phyloP scores from a whole-genome alignment of 2,113 vertebrate species.

The Laticauda colubrina region DNA sequence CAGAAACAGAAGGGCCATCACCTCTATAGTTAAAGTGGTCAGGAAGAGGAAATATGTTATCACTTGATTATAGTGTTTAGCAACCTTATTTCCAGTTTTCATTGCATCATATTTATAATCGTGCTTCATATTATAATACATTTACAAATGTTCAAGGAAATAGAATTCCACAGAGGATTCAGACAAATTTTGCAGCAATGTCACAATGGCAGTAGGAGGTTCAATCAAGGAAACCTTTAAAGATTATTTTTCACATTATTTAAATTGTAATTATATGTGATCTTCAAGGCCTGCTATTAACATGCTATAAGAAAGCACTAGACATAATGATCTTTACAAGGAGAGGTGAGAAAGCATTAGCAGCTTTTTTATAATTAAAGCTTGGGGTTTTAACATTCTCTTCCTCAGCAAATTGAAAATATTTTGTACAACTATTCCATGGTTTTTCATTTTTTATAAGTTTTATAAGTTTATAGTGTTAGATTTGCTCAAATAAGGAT shows the following conservation, averaged over 20 bases:
- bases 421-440: conserved; percentile 33
- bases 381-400: neutral
- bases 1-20: conserved; percentile 47
- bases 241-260: conserved; percentile 11
- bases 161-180: neutral
- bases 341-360: neutral
- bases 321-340: conserved; percentile 9
- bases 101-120: neutral
- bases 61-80: rapidly evolving
- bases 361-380: neutral
- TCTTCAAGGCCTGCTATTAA: neutral
- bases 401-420: neutral
- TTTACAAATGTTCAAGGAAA: neutral
- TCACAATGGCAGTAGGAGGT: neutral
- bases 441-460: neutral
- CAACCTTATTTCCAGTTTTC: neutral
- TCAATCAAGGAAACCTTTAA: neutral
- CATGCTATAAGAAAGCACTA: neutral
- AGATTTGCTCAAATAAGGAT: neutral
- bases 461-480: neutral
- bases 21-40: conserved; percentile 32
- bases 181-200: neutral
- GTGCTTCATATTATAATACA: neutral
- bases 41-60: conserved; percentile 16
- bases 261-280: conserved; percentile 19